Percentiles rank a stretch among this genome's conserved stretches.
Evolutionary conservation across 2,888 invertebrate species (phyloP).

Genomic region (Lasioglossum vierecki): DNA sequence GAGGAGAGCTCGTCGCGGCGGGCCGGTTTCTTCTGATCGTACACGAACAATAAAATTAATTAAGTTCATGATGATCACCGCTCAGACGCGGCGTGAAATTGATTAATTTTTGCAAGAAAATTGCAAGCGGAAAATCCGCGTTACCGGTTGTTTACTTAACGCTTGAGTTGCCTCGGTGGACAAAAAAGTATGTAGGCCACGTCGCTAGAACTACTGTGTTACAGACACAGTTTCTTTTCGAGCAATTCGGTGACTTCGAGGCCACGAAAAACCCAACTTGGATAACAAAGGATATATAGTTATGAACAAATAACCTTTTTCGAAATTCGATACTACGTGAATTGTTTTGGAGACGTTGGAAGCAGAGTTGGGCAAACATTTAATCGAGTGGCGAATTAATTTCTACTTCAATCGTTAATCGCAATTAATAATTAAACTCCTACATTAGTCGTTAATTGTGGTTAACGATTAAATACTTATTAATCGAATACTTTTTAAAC

Average conservation of each 20-base stretch:
- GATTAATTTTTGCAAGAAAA: conserved; percentile 13
- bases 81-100: not conserved
- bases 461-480: too few species aligned
- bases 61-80: not conserved
- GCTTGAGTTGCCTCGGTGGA: not conserved
- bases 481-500: too few species aligned
- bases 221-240: not conserved
- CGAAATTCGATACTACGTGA: not conserved
- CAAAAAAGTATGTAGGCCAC: conserved; percentile 10
- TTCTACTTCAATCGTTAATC: too few species aligned
- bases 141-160: conserved; percentile 16
- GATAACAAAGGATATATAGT: not conserved
- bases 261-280: not conserved
- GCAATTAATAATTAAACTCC: too few species aligned
- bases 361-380: too few species aligned
- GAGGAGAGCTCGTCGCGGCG: not conserved
- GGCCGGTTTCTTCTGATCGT: conserved; percentile 1
- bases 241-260: not conserved
- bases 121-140: conserved; percentile 1
- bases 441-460: too few species aligned
- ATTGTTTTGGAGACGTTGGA: not conserved
- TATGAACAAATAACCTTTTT: not conserved
- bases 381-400: too few species aligned
- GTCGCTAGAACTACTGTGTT: not conserved
- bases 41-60: conserved; percentile 29